Base-by-base conservation (phyloP, 2,113 vertebrate genomes). In the Nerophis ophidion region DNA sequence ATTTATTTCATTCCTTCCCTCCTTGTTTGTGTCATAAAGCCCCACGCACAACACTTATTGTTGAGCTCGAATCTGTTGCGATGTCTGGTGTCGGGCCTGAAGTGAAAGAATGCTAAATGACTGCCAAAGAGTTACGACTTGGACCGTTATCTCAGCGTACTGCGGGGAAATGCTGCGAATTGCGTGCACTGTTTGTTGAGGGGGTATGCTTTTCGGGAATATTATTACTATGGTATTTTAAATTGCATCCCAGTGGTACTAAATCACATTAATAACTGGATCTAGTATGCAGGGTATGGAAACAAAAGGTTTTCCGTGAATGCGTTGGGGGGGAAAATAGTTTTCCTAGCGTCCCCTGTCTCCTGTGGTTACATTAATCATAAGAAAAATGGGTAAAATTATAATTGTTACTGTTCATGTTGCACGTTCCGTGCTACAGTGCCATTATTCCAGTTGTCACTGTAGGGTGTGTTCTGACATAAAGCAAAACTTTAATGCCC, bases 1-100 rank as follows among this genome's bases (percentile, higher is more conserved):
- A 9, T 40, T 40, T 40, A 40, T 40, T 40, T 40, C 38, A 40
- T 10, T 40, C 38, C 38, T 40, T 40, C 38, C 38, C 38, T 40
- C 38, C 11, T 66, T 59, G 19, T 36, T 51, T 51, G 19, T 51
- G 49, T 51, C 17, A 48, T 34, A 57, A 19, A 51, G n/a, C 52
- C 15, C 62, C 52, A 65, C 1, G 26, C 58, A 68, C 45, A 68
- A 50, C 61, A 46, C 71, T 60, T 53, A 63, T 61, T 82, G 79
- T 84, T 83, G 81, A 75, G 66, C 74, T 72, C 58, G 62, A 55
- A 66, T 77, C 78, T 72, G 66, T 49, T 66, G 66, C 65, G 79
- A 75, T 72, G 77, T 84, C 77, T 87, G 75, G 62, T 76, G 74
- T 77, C 73, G 58, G 72, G 38, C 38, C 55, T 65, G 57, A 59